Percentiles rank a stretch among this genome's conserved stretches.
These are phyloP conservation scores for Gopherus evgoodei DNA, from an alignment of 2,113 vertebrate species.

Conservation along the genomic window DNA sequence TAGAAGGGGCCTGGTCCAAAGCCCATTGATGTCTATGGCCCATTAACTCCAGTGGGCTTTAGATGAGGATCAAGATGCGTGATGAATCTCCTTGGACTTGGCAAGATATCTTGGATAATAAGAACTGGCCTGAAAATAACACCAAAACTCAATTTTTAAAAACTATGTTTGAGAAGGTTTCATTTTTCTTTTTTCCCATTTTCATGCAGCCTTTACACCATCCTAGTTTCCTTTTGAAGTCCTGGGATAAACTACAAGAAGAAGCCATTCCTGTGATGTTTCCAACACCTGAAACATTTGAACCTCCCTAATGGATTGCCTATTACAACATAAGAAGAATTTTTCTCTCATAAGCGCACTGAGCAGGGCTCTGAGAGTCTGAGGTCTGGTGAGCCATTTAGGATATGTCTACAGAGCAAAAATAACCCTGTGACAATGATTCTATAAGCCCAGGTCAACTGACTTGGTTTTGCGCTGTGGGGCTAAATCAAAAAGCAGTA, in stretches of 20 bases:
- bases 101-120: not conserved
- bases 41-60: not conserved
- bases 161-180: not conserved
- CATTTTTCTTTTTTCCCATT: fast-evolving
- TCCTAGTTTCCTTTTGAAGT: not conserved
- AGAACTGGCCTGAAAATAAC: not conserved
- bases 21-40: not conserved
- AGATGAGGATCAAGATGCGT: not conserved
- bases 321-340: not conserved
- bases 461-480: not conserved
- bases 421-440: not conserved
- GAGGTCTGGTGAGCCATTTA: not conserved
- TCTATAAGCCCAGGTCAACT: not conserved
- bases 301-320: not conserved
- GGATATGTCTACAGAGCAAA: not conserved
- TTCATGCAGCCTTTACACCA: not conserved
- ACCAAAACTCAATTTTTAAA: not conserved
- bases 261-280: not conserved
- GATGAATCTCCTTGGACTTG: not conserved
- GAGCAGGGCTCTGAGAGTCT: not conserved
- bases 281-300: not conserved
- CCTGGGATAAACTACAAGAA: not conserved
- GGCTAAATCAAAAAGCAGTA: not conserved
- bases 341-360: not conserved
- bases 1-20: not conserved